A percentile compares a stretch with the other conserved stretches of the same genome.
phyloP scores from a whole-genome alignment of 2,888 invertebrate genomes.

The Sclerodermus sp. region DNA sequence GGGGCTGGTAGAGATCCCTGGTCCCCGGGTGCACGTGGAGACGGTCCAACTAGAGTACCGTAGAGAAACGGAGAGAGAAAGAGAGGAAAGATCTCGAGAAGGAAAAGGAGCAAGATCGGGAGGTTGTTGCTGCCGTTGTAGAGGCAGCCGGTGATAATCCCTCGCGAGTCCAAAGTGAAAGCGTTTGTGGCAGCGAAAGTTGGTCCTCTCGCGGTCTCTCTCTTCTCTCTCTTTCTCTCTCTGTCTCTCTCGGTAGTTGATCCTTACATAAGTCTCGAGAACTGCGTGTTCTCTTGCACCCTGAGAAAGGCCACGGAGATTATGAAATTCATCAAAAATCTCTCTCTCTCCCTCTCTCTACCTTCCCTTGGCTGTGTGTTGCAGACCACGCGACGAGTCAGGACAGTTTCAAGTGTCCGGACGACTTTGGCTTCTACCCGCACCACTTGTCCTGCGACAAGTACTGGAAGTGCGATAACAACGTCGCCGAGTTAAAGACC shows the following conservation, averaged over 20 bases:
- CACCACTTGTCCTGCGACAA: conserved; percentile 89
- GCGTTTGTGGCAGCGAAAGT: conserved; percentile 53
- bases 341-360: too few species aligned
- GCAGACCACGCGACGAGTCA: conserved; percentile 63
- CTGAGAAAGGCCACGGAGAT: not conserved
- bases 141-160: conserved; percentile 9
- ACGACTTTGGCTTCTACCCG: conserved; percentile 92
- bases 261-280: conserved; percentile 52
- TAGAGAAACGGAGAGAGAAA: conserved; percentile 9
- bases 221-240: too few species aligned
- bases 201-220: too few species aligned
- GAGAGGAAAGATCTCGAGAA: conserved; percentile 13
- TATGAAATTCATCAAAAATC: not conserved
- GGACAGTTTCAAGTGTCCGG: conserved; percentile 89
- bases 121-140: conserved; percentile 20
- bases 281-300: not conserved
- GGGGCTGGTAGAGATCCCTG: too few species aligned
- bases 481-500: conserved; percentile 83
- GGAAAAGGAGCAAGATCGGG: conserved; percentile 11
- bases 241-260: too few species aligned
- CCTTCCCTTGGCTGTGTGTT: too few species aligned
- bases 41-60: too few species aligned
- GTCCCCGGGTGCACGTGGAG: too few species aligned
- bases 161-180: conserved; percentile 50
- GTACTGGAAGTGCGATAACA: conserved; percentile 94